These are phyloP conservation scores for Eleginops maclovinus DNA, from an alignment of 2,113 vertebrate species.

Conservation along the genomic window DNA sequence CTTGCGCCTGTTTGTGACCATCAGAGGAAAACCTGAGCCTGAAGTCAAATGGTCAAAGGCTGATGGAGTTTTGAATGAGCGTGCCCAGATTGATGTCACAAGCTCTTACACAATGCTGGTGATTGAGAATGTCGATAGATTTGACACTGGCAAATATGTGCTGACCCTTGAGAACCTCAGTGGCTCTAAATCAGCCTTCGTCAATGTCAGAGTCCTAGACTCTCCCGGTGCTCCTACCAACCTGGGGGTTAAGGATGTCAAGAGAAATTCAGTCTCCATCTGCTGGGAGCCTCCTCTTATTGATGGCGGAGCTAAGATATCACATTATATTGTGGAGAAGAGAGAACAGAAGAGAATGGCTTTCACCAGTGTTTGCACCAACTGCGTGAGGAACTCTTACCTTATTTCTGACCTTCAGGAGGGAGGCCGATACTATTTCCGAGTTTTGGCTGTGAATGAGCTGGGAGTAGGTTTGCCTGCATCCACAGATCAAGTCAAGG, in stretches of 20 bases:
- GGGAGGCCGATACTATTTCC: conserved; percentile 95
- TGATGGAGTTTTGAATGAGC: conserved; percentile 90
- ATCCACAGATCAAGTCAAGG: conserved; percentile 90
- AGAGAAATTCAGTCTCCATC: conserved; percentile 90
- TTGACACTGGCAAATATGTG: conserved; percentile 96
- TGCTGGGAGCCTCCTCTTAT: conserved; percentile 97
- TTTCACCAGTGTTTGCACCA: conserved; percentile 93
- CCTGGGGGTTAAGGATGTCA: conserved; percentile 92
- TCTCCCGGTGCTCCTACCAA: conserved; percentile 95
- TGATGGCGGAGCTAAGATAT: conserved; percentile 97
- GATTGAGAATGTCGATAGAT: conserved; percentile 97
- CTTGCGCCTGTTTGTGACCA: conserved; percentile 94
- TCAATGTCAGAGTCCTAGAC: conserved; percentile 97
- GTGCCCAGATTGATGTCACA: conserved; percentile 94
- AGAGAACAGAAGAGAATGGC: conserved; percentile 96
- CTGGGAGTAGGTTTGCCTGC: conserved; percentile 93
- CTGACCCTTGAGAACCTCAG: conserved; percentile 95
- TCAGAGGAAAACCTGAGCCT: conserved; percentile 96
- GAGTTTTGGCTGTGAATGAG: conserved; percentile 96
- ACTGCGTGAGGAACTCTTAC: conserved; percentile 93
- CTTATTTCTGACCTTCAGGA: conserved; percentile 92
- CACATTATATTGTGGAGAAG: conserved; percentile 97
- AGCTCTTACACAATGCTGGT: conserved; percentile 97
- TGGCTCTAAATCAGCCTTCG: conserved; percentile 95
- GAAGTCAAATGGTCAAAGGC: conserved; percentile 98